Conservation (phyloP, 2,113 vertebrate species). For the Poecile atricapillus region DNA sequence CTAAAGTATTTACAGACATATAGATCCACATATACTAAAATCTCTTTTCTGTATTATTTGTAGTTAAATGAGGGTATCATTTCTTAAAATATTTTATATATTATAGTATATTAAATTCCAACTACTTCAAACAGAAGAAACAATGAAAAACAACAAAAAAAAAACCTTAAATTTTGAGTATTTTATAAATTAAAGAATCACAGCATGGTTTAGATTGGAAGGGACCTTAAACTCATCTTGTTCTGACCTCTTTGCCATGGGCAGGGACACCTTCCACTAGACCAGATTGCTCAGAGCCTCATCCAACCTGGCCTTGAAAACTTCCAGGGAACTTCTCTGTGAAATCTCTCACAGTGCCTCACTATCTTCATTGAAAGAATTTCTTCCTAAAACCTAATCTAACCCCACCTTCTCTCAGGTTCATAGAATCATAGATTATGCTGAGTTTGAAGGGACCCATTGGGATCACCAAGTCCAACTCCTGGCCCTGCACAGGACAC, state of each 20-base stretch:
- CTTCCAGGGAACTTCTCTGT: background rate
- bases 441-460: background rate
- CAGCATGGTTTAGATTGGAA: background rate
- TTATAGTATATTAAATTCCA: background rate
- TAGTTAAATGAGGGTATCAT: background rate
- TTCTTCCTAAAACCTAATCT: background rate
- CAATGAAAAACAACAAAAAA: background rate
- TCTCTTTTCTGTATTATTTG: background rate
- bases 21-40: background rate
- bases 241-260: background rate
- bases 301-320: background rate
- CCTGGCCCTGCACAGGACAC: background rate
- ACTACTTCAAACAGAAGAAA: background rate
- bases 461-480: background rate
- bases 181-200: background rate
- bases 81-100: background rate
- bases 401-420: background rate
- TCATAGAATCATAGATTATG: background rate
- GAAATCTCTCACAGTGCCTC: background rate
- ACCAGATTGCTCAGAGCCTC: background rate
- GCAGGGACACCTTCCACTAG: background rate
- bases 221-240: background rate
- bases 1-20: background rate
- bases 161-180: background rate
- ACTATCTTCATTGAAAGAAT: background rate